A percentile compares a stretch with the other conserved stretches of the same genome.
Conservation (phyloP, 2,888 invertebrate genomes). For the Cataglyphis altisquamis region DNA sequence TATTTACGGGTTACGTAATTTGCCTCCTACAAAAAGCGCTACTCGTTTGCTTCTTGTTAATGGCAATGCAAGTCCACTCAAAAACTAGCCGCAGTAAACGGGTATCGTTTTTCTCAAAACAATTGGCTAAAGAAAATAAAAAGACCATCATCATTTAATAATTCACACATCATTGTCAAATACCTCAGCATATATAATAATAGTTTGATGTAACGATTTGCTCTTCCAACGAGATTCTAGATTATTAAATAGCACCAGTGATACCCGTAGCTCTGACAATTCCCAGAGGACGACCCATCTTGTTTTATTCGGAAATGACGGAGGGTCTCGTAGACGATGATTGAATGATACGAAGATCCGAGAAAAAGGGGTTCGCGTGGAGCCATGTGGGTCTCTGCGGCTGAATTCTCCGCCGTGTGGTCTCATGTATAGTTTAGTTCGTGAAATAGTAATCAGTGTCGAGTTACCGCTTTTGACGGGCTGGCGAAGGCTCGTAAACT, state of each 20-base stretch:
- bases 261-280: slow-evolving; percentile 32
- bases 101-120: neutral
- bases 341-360: slow-evolving; percentile 57
- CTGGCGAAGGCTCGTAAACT: slow-evolving; percentile 77
- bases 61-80: neutral
- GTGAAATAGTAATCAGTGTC: slow-evolving; percentile 81
- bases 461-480: slow-evolving; percentile 79
- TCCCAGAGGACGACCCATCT: slow-evolving; percentile 14
- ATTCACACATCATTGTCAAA: neutral
- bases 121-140: neutral
- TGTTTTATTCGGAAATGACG: slow-evolving; percentile 32
- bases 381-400: slow-evolving; percentile 48
- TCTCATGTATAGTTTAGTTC: slow-evolving; percentile 60
- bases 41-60: neutral
- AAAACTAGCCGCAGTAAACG: neutral
- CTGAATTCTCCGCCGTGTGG: slow-evolving; percentile 24
- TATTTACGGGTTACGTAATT: slow-evolving; percentile 19
- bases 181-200: neutral
- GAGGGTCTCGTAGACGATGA: slow-evolving; percentile 58
- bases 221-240: neutral
- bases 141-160: neutral
- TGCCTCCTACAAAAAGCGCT: slow-evolving; percentile 3
- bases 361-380: slow-evolving; percentile 48
- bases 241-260: slow-evolving; percentile 25
- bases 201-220: slow-evolving; percentile 5